Conservation (phyloP, 2,113 vertebrate species). For the Leptosomus discolor region DNA sequence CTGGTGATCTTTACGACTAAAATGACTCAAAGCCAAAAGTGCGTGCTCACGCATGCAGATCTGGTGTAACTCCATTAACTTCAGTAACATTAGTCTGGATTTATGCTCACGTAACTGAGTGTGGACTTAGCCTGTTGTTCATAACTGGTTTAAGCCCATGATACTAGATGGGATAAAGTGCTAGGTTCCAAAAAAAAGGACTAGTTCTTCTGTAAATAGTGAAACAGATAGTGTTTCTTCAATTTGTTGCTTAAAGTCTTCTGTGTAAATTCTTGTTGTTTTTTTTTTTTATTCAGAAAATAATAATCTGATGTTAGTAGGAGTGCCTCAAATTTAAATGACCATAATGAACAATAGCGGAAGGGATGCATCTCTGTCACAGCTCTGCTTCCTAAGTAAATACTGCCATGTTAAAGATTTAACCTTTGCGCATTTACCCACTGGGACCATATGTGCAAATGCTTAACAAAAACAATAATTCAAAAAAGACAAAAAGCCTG, state of each 20-base stretch:
- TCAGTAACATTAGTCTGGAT: neutral
- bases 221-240: neutral
- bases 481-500: slow-evolving; percentile 26
- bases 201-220: neutral
- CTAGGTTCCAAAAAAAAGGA: neutral
- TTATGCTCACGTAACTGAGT: neutral
- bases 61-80: neutral
- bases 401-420: slow-evolving; percentile 16
- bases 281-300: neutral
- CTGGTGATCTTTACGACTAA: neutral
- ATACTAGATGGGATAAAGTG: neutral
- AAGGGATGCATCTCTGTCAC: slow-evolving; percentile 17
- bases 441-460: slow-evolving; percentile 42
- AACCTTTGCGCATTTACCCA: slow-evolving; percentile 39
- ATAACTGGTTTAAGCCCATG: neutral
- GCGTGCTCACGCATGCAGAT: neutral
- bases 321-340: neutral
- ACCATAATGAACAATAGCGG: neutral
- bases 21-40: neutral
- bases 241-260: neutral
- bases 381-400: slow-evolving; percentile 8
- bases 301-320: neutral
- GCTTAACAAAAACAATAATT: slow-evolving; percentile 43
- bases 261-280: neutral
- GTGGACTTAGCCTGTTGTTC: neutral